phyloP scores from a whole-genome alignment of 2,888 invertebrate species.

The Fragum sueziense region DNA sequence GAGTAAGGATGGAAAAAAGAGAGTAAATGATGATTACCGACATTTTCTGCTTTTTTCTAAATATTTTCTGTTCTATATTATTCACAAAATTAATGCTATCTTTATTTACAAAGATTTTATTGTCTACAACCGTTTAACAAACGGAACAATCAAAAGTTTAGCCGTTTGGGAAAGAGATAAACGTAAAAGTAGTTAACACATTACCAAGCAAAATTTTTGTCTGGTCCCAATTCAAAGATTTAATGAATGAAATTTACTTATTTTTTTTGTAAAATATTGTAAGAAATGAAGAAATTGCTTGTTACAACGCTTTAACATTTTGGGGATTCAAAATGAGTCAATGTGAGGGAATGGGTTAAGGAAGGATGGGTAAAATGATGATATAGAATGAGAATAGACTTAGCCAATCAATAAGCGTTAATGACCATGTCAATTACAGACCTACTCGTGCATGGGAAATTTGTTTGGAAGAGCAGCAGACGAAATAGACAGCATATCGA shows the following conservation, averaged over 20 bases:
- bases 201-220: too few species aligned
- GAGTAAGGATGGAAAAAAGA: background rate
- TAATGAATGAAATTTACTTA: background rate
- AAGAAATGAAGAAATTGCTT: background rate
- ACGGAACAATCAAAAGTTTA: background rate
- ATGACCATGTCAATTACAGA: background rate
- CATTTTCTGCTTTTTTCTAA: background rate
- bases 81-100: background rate
- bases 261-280: background rate
- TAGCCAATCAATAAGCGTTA: background rate
- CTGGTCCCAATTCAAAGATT: too few species aligned
- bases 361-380: background rate
- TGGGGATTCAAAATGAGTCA: background rate
- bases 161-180: background rate
- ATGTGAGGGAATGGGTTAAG: background rate
- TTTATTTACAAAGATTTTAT: too few species aligned
- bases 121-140: background rate
- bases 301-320: background rate
- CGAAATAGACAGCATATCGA: background rate
- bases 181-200: background rate
- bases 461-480: background rate
- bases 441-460: background rate
- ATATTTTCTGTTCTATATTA: background rate
- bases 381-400: too few species aligned
- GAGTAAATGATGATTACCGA: background rate